Base-by-base conservation (phyloP, 2,113 vertebrate genomes). In the Larimichthys polyactis region DNA sequence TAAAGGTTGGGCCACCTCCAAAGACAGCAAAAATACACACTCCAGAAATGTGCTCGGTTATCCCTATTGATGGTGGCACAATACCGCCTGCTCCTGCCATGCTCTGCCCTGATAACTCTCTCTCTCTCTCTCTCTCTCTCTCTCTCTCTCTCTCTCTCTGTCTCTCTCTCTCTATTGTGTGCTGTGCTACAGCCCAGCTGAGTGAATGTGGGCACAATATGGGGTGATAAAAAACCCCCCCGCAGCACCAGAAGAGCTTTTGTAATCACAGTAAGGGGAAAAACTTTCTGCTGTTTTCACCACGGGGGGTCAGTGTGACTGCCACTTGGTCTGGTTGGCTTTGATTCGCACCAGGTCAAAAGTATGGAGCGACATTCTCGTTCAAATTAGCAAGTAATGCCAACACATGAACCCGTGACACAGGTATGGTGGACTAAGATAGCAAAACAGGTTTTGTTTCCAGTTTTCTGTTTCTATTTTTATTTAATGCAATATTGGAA, bases 191-290 rank as follows among this genome's bases (percentile, higher is more conserved):
- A 63, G 69, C 60, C 72, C 51, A 54, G 79, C 82, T 22, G 75
- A 85, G 72, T 51, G 71, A 84, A 75, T 85, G 74, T 77, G 70
- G 49, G 52, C 73, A 82, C 71, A 79, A 63, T 63, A 67, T 72
- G 64, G 62, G 24, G 68, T 7, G 20, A 66, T 29, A 16, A 52
- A 68, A 86, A 82, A 72, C 22, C 22, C 75, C 32, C 75, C 24
- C 52, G 59, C 24, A 69, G 78, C 82, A 73, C 55, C 71, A 81
- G 75, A 73, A 55, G 74, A 79, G 78, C 79, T 67, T 90, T 85
- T 82, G 71, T 87, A 77, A 89, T 90, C 75, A 79, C 79, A 79
- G 79, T 74, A 65, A 77, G 71, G 48, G 74, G 19, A 32, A 48
- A 51, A 52, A 75, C 24, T 9, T 52, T 74, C 70, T 55, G 46